Evolutionary conservation across 2,113 vertebrate species (phyloP).

Genomic region (Arenaria interpres): DNA sequence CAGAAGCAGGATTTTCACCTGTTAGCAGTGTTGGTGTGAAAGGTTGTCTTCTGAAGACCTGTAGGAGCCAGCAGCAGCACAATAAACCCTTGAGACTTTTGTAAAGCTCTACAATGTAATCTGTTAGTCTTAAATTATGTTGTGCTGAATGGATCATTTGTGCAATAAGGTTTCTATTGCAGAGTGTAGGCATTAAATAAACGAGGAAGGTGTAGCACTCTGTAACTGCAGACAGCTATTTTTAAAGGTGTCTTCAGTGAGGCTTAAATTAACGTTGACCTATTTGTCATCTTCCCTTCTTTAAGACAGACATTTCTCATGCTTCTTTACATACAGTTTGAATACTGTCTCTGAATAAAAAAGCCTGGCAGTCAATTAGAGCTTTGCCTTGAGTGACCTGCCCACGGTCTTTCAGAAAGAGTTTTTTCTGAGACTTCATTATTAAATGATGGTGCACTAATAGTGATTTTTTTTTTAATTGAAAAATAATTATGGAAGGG

Average conservation of each 20-base stretch:
- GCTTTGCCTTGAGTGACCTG: conserved; percentile 7
- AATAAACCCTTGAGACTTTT: neutral
- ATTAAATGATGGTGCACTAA: neutral
- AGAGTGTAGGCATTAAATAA: conserved; percentile 22
- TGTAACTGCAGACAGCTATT: conserved; percentile 8
- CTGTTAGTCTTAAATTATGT: conserved; percentile 15
- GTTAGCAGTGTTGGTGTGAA: neutral
- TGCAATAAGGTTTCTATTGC: conserved; percentile 30
- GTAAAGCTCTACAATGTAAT: neutral
- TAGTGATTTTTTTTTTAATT: neutral
- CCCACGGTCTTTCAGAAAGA: neutral
- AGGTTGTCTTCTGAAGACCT: neutral
- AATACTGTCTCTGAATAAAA: neutral
- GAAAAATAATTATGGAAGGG: conserved; percentile 9
- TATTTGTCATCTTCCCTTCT: conserved; percentile 18
- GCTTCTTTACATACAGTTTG: neutral
- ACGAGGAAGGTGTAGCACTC: neutral
- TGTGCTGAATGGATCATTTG: conserved; percentile 22
- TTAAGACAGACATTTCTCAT: neutral
- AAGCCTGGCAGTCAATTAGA: neutral
- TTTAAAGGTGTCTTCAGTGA: neutral
- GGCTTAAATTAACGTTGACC: conserved; percentile 18
- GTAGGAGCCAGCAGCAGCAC: neutral
- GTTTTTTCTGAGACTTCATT: neutral
- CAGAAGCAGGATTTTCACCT: neutral